Evolutionary conservation across 92 coral and sea anemone species (phyloP).

Genomic region (Heteractis magnifica): DNA sequence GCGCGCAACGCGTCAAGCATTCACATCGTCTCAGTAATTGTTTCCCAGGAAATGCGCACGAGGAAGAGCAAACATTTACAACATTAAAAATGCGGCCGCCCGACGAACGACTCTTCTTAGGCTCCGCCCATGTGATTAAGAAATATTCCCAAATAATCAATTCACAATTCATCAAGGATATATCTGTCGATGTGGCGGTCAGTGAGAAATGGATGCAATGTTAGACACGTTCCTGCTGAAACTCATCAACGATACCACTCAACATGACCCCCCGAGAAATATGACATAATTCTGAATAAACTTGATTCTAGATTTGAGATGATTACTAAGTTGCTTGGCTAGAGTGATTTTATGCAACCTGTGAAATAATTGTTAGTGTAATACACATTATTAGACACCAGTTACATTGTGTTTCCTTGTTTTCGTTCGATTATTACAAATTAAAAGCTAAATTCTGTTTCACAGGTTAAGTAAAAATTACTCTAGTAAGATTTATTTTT

Average conservation of each 20-base stretch:
- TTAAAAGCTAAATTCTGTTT: no score
- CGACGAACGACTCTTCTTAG: neutral
- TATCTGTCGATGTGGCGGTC: slow-evolving; percentile 21
- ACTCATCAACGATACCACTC: neutral
- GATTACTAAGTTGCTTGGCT: no score
- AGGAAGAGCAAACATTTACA: neutral
- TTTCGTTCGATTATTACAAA: no score
- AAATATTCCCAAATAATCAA: slow-evolving; percentile 24
- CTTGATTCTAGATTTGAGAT: no score
- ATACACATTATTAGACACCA: no score
- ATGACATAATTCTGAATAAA: neutral
- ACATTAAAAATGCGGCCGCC: neutral
- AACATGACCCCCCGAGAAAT: neutral
- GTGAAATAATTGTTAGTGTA: no score
- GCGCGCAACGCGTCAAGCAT: neutral
- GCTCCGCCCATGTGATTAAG: slow-evolving; percentile 56
- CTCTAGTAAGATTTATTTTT: no score
- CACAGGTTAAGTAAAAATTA: no score
- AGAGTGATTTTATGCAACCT: no score
- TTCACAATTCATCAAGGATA: slow-evolving; percentile 27
- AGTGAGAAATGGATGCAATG: neutral
- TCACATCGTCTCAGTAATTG: neutral
- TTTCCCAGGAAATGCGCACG: slow-evolving; percentile 25
- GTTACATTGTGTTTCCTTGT: no score
- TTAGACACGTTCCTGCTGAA: neutral